These are phyloP conservation scores for Branchinecta lindahli DNA, from an alignment of 1,140 invertebrate species.

Conservation along the genomic window DNA sequence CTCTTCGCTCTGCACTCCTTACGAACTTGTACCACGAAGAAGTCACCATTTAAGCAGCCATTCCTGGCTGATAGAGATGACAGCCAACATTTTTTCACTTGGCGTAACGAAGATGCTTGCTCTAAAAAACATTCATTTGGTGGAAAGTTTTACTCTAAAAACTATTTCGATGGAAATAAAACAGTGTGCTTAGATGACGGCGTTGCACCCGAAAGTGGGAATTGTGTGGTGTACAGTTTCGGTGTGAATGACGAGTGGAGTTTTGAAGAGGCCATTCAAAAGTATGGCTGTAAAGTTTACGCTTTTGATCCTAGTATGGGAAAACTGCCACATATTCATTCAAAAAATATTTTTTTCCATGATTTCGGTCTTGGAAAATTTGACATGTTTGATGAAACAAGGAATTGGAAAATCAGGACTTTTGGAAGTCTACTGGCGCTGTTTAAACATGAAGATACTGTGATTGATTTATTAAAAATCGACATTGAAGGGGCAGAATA, in stretches of 20 bases:
- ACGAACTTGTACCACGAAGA: too few relatives aligned
- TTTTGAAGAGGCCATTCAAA: constrained; percentile 24
- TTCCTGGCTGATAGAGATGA: not conserved
- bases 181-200: constrained; percentile 23
- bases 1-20: too few relatives aligned
- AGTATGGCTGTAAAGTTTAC: constrained; percentile 25
- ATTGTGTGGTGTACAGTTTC: constrained; percentile 23
- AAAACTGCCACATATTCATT: not conserved
- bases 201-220: constrained; percentile 18
- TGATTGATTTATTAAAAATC: constrained; percentile 21
- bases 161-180: constrained; percentile 23
- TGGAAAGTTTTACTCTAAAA: not conserved
- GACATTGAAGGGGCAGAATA: constrained; percentile 22
- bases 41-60: not conserved
- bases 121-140: not conserved
- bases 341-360: constrained; percentile 14
- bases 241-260: constrained; percentile 26
- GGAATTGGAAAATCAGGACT: constrained; percentile 14
- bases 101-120: constrained; percentile 3
- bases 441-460: constrained; percentile 12
- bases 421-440: constrained; percentile 9
- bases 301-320: constrained; percentile 25
- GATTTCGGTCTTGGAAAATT: constrained; percentile 12
- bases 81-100: constrained; percentile 1
- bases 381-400: not conserved